Base-by-base conservation (phyloP, 1,140 invertebrate genomes). In the Monochamus saltuarius region DNA sequence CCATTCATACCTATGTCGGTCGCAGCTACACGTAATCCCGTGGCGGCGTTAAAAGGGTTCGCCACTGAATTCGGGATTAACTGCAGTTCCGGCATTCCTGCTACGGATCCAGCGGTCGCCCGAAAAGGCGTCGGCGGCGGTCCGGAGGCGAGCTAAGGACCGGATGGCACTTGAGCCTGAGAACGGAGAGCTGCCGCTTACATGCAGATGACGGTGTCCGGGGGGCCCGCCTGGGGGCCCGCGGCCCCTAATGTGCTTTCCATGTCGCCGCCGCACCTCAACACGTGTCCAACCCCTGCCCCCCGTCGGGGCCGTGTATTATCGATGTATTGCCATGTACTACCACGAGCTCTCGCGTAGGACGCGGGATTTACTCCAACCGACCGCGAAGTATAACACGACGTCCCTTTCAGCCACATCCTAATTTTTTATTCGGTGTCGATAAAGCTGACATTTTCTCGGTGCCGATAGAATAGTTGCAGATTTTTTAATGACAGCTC, bases 301-400 rank as follows among this genome's bases (percentile, higher is more conserved):
- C 52, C 53, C 61, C 55, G 35, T 14, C n/a, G 22, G 53, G 53
- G 61, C 53, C 67, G 64, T 73, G 73, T 73, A 74, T 70, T 73
- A 74, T 74, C 73, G 73, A 74, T 74, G 73, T 74, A 74, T 74
- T 67, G 71, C 65, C 71, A 50, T 74, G 73, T 74, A 66, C 58
- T 73, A 73, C 64, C 60, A 67, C 59, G 60, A 64, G 64, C 56
- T 65, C 64, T 67, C 61, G 61, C 62, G 65, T 70, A 57, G 53
- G 63, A 64, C 59, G 58, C 56, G 62, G 63, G 62, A 67, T 68
- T 67, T 69, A 64, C 61, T 70, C 57, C 66, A 69, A 50, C 65
- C 65, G 67, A 69, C 66, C 67, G 67, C 64, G 67, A 71, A 65
- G 61, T 66, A 68, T 65, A 62, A 65, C 61, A 69, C 53, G 59